A percentile compares a stretch with the other conserved stretches of the same genome.
These are phyloP conservation scores for Trichacis sp. DNA, from an alignment of 2,888 invertebrate species.

Conservation along the genomic window DNA sequence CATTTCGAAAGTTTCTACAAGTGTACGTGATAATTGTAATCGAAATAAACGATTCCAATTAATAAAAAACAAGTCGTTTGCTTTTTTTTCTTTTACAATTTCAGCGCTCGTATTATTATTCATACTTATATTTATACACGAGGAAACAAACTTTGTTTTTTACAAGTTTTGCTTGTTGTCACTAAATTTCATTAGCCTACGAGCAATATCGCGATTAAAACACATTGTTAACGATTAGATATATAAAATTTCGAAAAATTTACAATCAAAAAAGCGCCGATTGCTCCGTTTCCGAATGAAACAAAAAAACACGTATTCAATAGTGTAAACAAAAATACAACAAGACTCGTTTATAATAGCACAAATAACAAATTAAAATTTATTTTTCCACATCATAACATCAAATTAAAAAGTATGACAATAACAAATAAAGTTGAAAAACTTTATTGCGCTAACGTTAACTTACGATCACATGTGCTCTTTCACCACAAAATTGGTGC, in stretches of 20 bases:
- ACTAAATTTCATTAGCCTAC: too few relatives aligned
- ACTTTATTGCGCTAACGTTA: neutral
- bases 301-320: neutral
- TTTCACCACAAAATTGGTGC: too few relatives aligned
- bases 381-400: neutral
- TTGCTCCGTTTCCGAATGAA: neutral
- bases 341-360: neutral
- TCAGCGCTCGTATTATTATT: conserved; percentile 3
- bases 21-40: conserved; percentile 51
- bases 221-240: too few relatives aligned
- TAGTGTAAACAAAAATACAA: neutral
- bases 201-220: too few relatives aligned
- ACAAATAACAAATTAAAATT: conserved; percentile 3
- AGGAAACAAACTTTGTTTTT: too few relatives aligned
- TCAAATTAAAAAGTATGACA: neutral
- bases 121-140: too few relatives aligned
- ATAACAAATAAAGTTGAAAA: neutral
- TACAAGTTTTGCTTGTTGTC: too few relatives aligned
- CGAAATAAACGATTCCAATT: conserved; percentile 51
- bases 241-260: too few relatives aligned
- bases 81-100: conserved; percentile 32
- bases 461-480: neutral
- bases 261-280: too few relatives aligned
- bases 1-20: conserved; percentile 19
- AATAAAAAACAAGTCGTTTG: conserved; percentile 26